These are phyloP conservation scores for Poecilia latipinna DNA, from an alignment of 2,113 vertebrate genomes.

Conservation along the genomic window DNA sequence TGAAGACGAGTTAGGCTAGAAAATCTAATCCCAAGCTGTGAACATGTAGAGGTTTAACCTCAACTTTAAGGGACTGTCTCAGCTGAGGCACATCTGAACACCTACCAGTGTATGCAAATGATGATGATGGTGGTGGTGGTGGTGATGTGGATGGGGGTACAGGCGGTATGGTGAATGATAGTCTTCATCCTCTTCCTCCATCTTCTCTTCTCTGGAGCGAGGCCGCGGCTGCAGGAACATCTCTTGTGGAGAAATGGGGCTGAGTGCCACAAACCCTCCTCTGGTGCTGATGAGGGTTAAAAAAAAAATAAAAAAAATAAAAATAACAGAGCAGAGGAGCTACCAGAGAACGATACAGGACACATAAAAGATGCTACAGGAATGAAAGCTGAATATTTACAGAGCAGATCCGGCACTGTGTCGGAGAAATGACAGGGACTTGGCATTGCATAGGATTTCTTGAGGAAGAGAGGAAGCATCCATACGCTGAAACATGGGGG, in stretches of 20 bases:
- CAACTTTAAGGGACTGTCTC: rapidly evolving
- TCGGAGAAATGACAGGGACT: conserved; percentile 91
- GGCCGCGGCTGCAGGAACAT: conserved; percentile 87
- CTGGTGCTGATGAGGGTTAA: conserved; percentile 80
- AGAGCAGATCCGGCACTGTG: conserved; percentile 89
- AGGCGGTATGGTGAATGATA: conserved; percentile 80
- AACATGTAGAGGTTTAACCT: too few relatives aligned
- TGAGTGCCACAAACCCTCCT: conserved; percentile 89
- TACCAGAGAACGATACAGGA: not conserved
- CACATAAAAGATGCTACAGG: not conserved
- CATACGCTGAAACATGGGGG: conserved; percentile 99
- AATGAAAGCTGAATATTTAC: conserved; percentile 76
- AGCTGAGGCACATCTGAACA: not conserved
- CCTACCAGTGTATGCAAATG: conserved; percentile 90
- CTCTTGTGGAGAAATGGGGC: conserved; percentile 92
- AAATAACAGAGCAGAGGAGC: not conserved
- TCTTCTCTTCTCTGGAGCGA: conserved; percentile 82
- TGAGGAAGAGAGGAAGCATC: conserved; percentile 95
- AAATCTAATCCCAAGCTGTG: too few relatives aligned
- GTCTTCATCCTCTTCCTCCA: conserved; percentile 70
- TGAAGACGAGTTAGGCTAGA: too few relatives aligned
- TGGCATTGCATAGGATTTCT: conserved; percentile 95
- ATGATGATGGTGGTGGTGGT: conserved; percentile 62
- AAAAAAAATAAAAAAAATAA: not conserved
- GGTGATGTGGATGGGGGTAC: conserved; percentile 79